Evolutionary conservation across 1,140 invertebrate species (phyloP).

Genomic region (Leguminivora glycinivorella): DNA sequence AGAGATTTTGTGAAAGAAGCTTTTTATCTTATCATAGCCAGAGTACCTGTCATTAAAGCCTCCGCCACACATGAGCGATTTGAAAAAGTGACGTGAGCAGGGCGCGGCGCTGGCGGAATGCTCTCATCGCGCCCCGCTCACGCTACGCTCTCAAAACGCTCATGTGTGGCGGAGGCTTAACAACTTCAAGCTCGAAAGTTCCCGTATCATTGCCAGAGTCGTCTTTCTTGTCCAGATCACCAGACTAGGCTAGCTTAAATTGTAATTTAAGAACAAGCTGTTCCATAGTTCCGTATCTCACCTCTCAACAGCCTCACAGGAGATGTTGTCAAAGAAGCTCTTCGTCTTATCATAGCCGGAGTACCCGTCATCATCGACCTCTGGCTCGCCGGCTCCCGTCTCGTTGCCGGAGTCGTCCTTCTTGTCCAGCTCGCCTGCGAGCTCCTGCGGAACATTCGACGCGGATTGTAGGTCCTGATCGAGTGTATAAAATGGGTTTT

Average conservation of each 20-base stretch:
- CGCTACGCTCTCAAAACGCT: too few relatives aligned
- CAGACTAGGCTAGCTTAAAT: slow-evolving; percentile 38
- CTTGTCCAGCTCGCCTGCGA: slow-evolving; percentile 84
- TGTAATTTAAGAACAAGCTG: too few relatives aligned
- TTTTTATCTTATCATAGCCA: slow-evolving; percentile 97
- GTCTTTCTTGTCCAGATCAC: slow-evolving; percentile 88
- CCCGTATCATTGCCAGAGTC: slow-evolving; percentile 91
- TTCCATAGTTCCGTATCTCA: slow-evolving; percentile 32
- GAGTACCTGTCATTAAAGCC: slow-evolving; percentile 85
- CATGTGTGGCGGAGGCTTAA: too few relatives aligned
- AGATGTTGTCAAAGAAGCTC: slow-evolving; percentile 99
- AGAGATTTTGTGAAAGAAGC: slow-evolving; percentile 86
- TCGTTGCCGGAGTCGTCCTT: slow-evolving; percentile 92
- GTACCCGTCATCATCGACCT: slow-evolving; percentile 87
- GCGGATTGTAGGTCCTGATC: background rate
- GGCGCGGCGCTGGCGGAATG: too few relatives aligned
- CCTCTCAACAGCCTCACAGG: slow-evolving; percentile 97
- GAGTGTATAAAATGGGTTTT: background rate
- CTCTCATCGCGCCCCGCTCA: too few relatives aligned
- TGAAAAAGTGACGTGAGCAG: too few relatives aligned
- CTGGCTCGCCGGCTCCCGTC: slow-evolving; percentile 88
- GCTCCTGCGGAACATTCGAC: slow-evolving; percentile 1
- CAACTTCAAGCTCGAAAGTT: slow-evolving; percentile 86
- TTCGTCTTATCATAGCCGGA: slow-evolving; percentile 96
- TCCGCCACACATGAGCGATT: too few relatives aligned